Evolutionary conservation across 2,888 invertebrate genomes (phyloP), one percentile per base, ranked within the genome.

Genomic region (Schizotus pectinicornis): DNA sequence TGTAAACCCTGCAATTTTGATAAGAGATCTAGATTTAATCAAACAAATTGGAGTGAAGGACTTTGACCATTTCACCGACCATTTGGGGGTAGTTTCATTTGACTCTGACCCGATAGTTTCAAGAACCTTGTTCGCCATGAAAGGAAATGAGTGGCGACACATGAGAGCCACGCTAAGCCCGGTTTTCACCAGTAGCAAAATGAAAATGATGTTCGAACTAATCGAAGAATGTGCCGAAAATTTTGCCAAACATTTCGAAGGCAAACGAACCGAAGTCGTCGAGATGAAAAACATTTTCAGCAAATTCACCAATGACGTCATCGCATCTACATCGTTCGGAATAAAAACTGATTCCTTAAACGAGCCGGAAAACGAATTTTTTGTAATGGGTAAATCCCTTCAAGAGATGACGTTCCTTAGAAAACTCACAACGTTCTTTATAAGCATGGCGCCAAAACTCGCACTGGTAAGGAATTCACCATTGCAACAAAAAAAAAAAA

Each of bases 21-120:
- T 86, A 0, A 70, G 81, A 55, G 85, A 86, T 70, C 80, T 83
- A 2, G 86, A 86, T 8, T n/a, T n/a, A n/a, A n/a, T n/a, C n/a
- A n/a, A n/a, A n/a, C n/a, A n/a, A n/a, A n/a, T n/a, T n/a, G n/a
- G 82, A 52, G 82, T 85, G 32, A 80, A 84, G 52, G 85, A 86
- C 67, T 85, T 84, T 70, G 85, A 86, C 51, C 78, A 84, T 72
- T 86, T 86, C 65, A 78, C 81, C 7, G 84, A 86, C 47, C 74
- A 75, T 46, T 58, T 46, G 22, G 7, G 37, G 8, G 62, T 71
- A 35, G 55, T 70, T n/a, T 46, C 63, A 7, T 75, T 80, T 3
- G 70, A 76, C 0, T 65, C 64, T 2, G 84, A 84, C 38, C 80
- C 81, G 0, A 64, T 86, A 1, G 83, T 85, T 63, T 81, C 80